Base-by-base conservation (phyloP, 2,113 vertebrate species). In the Trogon melanurus region DNA sequence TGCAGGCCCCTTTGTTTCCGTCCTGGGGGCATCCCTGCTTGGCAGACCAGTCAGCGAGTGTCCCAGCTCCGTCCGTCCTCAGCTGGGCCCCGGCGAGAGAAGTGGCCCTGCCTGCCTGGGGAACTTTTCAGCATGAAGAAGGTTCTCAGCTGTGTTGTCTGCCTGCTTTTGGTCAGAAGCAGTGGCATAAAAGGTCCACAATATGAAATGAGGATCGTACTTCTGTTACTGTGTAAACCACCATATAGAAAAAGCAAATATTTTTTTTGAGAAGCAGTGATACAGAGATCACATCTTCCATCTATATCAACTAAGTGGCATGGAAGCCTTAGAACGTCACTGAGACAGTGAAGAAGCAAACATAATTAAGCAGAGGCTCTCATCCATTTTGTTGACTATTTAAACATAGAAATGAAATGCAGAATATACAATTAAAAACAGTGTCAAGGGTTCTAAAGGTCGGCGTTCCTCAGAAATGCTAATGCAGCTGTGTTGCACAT, bases 401-500 rank as follows among this genome's bases (percentile, higher is more conserved):
- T 93, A 17, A 23, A 71, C 8, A 1, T 1, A 45, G 60, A 70
- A 94, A 87, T 91, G 34, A 75, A 92, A 47, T 58, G 72, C 76
- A 94, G 90, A 30, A 79, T 73, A 61, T 65, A 3, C 67, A 81
- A 51, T 91, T 91, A 78, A 92, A 86, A 90, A 16, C 93, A 90
- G 89, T 41, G 61, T 90, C 88, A 94, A 76, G 83, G 84, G 38
- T 73, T 36, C 19, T 92, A 45, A 71, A 58, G 65, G 26, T 89
- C 0, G 4, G 50, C 62, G 66, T 70, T 81, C 65, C 67, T 88
- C 80, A 75, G 92, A 67, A 72, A 69, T 78, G 93, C 85, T 88
- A 92, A 94, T 93, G 92, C 92, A 96, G 91, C 96, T 96, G 93
- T 56, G 36, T 17, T 79, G 82, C 92, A 96, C 76, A 79, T 94